Conservation (phyloP, 2,888 invertebrate genomes). For the Xanthostigma xanthostigma region DNA sequence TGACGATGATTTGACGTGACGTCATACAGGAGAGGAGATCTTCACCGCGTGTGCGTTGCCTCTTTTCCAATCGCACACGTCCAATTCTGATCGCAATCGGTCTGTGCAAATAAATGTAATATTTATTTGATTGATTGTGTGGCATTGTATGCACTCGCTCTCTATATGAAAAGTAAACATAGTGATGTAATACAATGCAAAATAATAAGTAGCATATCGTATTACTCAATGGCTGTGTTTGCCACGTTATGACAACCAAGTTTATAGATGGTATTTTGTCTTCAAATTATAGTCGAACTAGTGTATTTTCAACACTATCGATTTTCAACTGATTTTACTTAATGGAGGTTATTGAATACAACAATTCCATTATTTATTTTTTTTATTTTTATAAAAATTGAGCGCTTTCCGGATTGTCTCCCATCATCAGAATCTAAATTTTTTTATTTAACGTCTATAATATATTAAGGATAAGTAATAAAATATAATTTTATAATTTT, state of each 20-base stretch:
- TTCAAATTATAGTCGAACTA: too few species aligned
- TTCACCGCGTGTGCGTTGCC: conserved; percentile 10
- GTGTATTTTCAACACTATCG: too few species aligned
- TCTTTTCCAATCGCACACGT: conserved; percentile 24
- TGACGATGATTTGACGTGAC: conserved; percentile 5
- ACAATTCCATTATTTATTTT: too few species aligned
- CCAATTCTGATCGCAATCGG: conserved; percentile 17
- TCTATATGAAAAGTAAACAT: conserved; percentile 30
- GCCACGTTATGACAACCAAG: background rate
- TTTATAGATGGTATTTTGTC: too few species aligned
- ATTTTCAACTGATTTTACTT: too few species aligned
- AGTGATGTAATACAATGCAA: conserved; percentile 4
- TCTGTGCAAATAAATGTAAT: conserved; percentile 3
- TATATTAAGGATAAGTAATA: too few species aligned
- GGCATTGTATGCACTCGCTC: conserved; percentile 25
- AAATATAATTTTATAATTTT: too few species aligned
- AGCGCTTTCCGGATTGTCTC: too few species aligned
- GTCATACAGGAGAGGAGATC: conserved; percentile 8
- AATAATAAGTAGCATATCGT: conserved; percentile 3
- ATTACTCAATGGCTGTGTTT: background rate
- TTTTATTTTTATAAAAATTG: too few species aligned
- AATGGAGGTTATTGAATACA: too few species aligned
- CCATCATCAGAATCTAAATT: too few species aligned
- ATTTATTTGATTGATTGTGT: conserved; percentile 20
- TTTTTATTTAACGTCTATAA: too few species aligned